Evolutionary conservation across 1,140 invertebrate genomes (phyloP).

Genomic region (Latrodectus geometricus): DNA sequence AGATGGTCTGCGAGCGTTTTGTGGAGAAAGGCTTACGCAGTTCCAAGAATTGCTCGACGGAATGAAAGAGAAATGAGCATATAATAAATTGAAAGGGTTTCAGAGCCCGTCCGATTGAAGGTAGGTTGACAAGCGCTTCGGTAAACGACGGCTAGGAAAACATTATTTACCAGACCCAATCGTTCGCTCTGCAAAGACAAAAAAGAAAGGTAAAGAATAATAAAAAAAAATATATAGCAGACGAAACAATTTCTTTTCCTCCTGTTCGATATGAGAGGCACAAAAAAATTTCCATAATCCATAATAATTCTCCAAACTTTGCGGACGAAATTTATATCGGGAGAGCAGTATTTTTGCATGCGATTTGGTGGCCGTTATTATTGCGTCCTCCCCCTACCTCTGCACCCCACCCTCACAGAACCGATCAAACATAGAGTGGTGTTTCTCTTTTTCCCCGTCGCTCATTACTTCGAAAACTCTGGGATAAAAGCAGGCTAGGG

Average conservation of each 20-base stretch:
- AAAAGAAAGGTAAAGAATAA: background rate
- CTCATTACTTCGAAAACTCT: constrained; percentile 28
- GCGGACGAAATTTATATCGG: constrained; percentile 59
- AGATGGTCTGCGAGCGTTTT: constrained; percentile 5
- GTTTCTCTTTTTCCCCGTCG: background rate
- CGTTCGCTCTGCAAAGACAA: constrained; percentile 23
- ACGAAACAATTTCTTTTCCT: constrained; percentile 53
- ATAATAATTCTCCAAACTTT: constrained; percentile 62
- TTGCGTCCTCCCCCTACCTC: constrained; percentile 14
- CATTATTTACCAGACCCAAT: constrained; percentile 56
- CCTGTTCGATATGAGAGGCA: constrained; percentile 39
- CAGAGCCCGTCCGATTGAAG: background rate
- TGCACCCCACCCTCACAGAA: background rate
- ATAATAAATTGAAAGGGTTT: constrained; percentile 58
- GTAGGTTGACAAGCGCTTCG: constrained; percentile 26
- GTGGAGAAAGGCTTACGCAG: background rate
- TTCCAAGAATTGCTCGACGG: constrained; percentile 28
- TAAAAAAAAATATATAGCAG: constrained; percentile 14
- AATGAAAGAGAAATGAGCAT: background rate
- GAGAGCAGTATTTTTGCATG: constrained; percentile 47
- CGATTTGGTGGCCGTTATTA: constrained; percentile 59
- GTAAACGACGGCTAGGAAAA: constrained; percentile 35
- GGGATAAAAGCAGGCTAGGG: constrained; percentile 38
- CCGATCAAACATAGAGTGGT: constrained; percentile 54
- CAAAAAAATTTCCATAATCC: constrained; percentile 61